Percentiles rank a stretch among this genome's conserved stretches.
Conservation (phyloP, 2,797 vertebrate species). For the Momotus momota region DNA sequence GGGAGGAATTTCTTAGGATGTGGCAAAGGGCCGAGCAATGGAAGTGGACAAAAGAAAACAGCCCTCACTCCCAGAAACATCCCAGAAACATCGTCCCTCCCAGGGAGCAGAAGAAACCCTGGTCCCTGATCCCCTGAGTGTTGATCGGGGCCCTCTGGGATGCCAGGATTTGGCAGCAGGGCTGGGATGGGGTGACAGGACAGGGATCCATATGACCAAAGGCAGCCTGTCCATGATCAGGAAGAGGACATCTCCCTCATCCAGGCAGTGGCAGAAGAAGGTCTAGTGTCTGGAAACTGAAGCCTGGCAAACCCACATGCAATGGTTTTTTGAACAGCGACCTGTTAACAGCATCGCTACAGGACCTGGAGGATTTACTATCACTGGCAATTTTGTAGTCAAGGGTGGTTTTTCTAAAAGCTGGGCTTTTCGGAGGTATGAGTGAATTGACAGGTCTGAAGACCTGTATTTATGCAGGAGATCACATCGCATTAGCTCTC, state of each 20-base stretch:
- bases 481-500: conserved; percentile 11
- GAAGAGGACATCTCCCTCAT: neutral
- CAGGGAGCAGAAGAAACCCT: neutral
- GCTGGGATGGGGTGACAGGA: neutral
- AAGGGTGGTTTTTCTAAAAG: neutral
- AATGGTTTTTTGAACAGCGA: neutral
- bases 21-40: neutral
- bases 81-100: neutral
- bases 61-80: neutral
- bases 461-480: neutral
- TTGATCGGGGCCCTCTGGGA: neutral
- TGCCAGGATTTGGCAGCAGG: neutral
- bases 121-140: rapidly evolving
- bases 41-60: neutral
- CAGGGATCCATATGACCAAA: neutral
- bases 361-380: neutral
- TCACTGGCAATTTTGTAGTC: neutral
- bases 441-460: neutral
- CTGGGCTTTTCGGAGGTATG: neutral
- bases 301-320: rapidly evolving
- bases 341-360: neutral
- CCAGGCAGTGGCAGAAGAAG: neutral
- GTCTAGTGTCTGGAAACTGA: neutral
- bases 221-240: neutral
- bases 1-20: neutral